Evolutionary conservation across 2,113 vertebrate species (phyloP), one percentile per base, ranked within the genome.

Genomic region (Xiphorhynchus elegans): DNA sequence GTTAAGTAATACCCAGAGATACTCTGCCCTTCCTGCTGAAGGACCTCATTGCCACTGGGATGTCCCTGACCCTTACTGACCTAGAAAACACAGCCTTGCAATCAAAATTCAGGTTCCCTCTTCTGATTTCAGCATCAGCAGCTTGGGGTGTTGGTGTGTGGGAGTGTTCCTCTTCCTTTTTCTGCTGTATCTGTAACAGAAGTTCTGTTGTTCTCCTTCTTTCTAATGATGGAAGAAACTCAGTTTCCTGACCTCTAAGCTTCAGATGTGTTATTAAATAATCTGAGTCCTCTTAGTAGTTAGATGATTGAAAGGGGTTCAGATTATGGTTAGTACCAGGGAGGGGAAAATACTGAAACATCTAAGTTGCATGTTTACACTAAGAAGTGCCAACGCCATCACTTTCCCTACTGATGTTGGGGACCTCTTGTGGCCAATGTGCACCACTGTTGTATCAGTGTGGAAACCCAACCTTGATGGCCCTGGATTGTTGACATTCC

Each of bases 401-500:
- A 21, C 3, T 6, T 50, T 68, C 23, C 40, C 11, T 7, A 2
- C 1, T 4, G 6, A 17, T 64, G 10, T 0, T 53, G 15, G n/a
- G 9, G 6, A 46, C 37, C 53, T 67, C 13, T 25, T 13, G 1
- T 14, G 3, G 21, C 18, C 26, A 14, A 3, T 29, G 24, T 44
- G 7, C 7, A 40, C 29, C 59, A 33, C 24, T 12, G 47, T 7
- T 5, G 0, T 3, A n/a, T 5, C 0, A 4, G 8, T 7, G 31
- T 6, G 5, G 49, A 75, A 17, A 13, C 14, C 26, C 40, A 64
- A 29, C 16, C 21, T 50, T 67, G 26, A 8, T 55, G 40, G 37
- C 11, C 9, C 23, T 39, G 14, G 29, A n/a, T 29, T 75, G 12
- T 31, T 74, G 50, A 53, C 29, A 8, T 49, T 52, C 21, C 8